A percentile compares a stretch with the other conserved stretches of the same genome.
Conservation (phyloP, 2,888 invertebrate species). For the Acronicta aceris region DNA sequence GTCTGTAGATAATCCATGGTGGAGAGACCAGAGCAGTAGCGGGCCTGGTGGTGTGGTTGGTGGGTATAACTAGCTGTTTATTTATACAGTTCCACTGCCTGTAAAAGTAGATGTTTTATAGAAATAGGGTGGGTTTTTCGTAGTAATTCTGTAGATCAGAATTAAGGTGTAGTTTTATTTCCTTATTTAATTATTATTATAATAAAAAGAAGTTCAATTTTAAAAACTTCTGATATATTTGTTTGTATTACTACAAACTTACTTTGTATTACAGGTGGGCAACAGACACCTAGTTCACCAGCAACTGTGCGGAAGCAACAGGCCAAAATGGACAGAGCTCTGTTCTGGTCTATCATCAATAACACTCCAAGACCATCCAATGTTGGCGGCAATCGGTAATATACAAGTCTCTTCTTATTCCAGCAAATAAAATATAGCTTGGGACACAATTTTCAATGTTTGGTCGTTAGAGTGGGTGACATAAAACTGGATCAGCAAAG, state of each 20-base stretch:
- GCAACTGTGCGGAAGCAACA: slow-evolving; percentile 40
- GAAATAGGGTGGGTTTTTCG: not conserved
- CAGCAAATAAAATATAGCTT: not conserved
- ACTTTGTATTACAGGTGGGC: too few species aligned
- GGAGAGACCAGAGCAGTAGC: slow-evolving; percentile 25
- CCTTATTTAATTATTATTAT: not conserved
- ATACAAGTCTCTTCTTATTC: not conserved
- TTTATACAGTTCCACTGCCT: not conserved
- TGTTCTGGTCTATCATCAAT: slow-evolving; percentile 69
- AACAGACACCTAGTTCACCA: slow-evolving; percentile 31
- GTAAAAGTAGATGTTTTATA: slow-evolving; percentile 3
- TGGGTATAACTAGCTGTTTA: slow-evolving; percentile 26
- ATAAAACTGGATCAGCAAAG: too few species aligned
- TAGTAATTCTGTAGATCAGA: not conserved
- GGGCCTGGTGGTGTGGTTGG: slow-evolving; percentile 17
- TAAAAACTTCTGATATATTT: not conserved
- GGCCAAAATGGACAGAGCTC: slow-evolving; percentile 60
- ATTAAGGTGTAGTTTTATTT: not conserved
- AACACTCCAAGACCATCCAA: slow-evolving; percentile 42
- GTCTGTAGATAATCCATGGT: slow-evolving; percentile 38
- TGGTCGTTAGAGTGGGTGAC: too few species aligned
- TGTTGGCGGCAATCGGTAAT: slow-evolving; percentile 26
- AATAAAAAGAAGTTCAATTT: too few species aligned
- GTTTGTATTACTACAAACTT: slow-evolving; percentile 8
- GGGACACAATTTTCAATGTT: too few species aligned